Evolutionary conservation across 1,140 invertebrate species (phyloP), one percentile per base, ranked within the genome.

Genomic region (Cotesia vestalis): DNA sequence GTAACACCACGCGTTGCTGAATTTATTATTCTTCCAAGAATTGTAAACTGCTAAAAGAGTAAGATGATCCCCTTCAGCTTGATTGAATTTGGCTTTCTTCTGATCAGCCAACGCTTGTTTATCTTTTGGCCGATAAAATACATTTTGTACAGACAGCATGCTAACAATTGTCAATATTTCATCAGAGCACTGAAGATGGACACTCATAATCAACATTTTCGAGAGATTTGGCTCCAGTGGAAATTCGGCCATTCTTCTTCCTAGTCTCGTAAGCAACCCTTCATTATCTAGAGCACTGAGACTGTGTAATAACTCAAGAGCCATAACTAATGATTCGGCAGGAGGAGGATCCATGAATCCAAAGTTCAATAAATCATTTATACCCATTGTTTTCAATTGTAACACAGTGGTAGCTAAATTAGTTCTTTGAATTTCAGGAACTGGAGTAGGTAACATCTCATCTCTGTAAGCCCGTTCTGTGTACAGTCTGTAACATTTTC

Each of bases 281-380:
- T 99, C 97, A 80, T 98, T 95, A 85, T 99, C 98, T 0, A 99
- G 88, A 0, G 98, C 98, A 76, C 96, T 98, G 0, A 99, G 88
- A 8, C 97, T 98, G 87, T 99, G 98, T 36, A 99, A 88, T 77
- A 98, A 96, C 84, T 99, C 97, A 72, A 99, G 88, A 4, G 98
- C 98, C 91, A 98, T 98, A 11, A 99, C 96, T 55, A 99, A 89
- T 0, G 96, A 95, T 84, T 98, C 96, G 6, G 98, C 96, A 0
- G 98, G 98, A 6, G 98, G 98, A 0, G 98, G 95, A 85, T 99
- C 98, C 98, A 99, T 99, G 85, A 99, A 99, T 88, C 99, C 98
- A 86, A 99, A 99, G 81, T 97, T 94, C 12, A 99, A 85, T n/a
- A 99, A 88, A 87, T 99, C 98, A 85, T 99, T 99, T 63, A 99